Percentiles rank a stretch among this genome's conserved stretches.
phyloP scores from a whole-genome alignment of 2,888 invertebrate species.

The Noctua janthina region DNA sequence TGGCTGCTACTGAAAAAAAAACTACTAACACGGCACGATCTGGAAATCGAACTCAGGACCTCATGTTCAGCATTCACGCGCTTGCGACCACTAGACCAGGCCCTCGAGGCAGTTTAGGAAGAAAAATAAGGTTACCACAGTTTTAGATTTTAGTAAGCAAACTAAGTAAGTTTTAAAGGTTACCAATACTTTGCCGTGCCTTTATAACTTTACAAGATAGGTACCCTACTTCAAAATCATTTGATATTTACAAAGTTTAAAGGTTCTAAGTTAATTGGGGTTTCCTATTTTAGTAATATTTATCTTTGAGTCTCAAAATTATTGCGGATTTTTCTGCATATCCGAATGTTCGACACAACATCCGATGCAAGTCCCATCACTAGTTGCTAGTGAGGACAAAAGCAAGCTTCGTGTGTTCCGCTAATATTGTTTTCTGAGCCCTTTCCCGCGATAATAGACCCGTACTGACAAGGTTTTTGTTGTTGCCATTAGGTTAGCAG shows the following conservation, averaged over 20 bases:
- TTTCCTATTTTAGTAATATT: not conserved
- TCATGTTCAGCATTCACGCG: not conserved
- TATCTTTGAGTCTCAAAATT: not conserved
- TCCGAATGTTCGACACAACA: conserved; percentile 8
- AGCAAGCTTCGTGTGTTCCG: conserved; percentile 35
- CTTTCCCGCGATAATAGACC: conserved; percentile 43
- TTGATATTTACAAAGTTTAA: not conserved
- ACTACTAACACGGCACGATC: not conserved
- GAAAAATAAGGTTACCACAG: too few species aligned
- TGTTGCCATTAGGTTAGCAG: not conserved
- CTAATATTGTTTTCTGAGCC: conserved; percentile 57
- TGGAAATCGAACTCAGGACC: not conserved
- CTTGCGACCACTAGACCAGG: not conserved
- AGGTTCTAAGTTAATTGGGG: not conserved
- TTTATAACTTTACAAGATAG: not conserved
- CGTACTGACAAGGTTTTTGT: conserved; percentile 42
- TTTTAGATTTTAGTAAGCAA: not conserved
- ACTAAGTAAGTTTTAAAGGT: not conserved
- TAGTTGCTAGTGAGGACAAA: conserved; percentile 41
- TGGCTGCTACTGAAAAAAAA: not conserved
- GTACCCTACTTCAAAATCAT: not conserved
- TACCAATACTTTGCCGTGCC: not conserved
- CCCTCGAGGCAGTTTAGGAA: not conserved
- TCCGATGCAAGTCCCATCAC: conserved; percentile 27
- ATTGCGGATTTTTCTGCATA: not conserved